A percentile compares a stretch with the other conserved stretches of the same genome.
Evolutionary conservation across 2,797 vertebrate species (phyloP).

Genomic region (Acanthopagrus latus): DNA sequence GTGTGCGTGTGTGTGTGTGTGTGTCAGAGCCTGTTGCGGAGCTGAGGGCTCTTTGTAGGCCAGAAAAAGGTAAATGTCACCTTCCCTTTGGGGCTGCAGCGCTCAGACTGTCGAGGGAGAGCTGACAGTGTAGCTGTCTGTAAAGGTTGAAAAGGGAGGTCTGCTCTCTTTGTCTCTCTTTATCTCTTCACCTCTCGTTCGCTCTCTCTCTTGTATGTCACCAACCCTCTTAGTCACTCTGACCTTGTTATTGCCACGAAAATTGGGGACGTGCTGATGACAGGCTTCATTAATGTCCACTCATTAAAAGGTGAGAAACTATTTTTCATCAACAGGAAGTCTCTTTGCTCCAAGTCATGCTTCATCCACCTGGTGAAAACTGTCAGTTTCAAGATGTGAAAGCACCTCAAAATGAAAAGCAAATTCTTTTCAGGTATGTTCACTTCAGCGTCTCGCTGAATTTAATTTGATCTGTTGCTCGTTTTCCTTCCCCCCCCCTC

Average conservation of each 20-base stretch:
- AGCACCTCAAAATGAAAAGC: too few species aligned
- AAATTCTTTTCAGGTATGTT: too few species aligned
- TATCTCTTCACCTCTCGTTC: conserved; percentile 53
- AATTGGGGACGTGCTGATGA: too few species aligned
- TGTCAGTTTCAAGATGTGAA: too few species aligned
- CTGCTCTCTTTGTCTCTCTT: conserved; percentile 53
- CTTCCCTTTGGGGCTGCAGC: conserved; percentile 49
- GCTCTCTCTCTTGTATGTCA: conserved; percentile 10
- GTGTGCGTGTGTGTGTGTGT: not conserved
- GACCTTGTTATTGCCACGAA: conserved; percentile 20
- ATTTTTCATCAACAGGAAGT: too few species aligned
- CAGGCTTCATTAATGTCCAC: too few species aligned
- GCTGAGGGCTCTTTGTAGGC: conserved; percentile 40
- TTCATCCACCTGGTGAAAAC: too few species aligned
- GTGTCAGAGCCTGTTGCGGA: not conserved
- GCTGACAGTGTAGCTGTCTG: conserved; percentile 34
- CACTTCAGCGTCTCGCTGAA: too few species aligned
- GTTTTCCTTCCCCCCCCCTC: too few species aligned
- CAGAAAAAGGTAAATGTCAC: conserved; percentile 60
- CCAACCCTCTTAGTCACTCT: conserved; percentile 14
- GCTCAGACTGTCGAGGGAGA: conserved; percentile 19
- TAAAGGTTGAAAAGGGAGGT: conserved; percentile 51
- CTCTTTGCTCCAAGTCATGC: too few species aligned
- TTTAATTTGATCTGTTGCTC: too few species aligned
- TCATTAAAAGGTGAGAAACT: too few species aligned